phyloP scores from a whole-genome alignment of 2,888 invertebrate species.

The Gisinianus flammeolus region DNA sequence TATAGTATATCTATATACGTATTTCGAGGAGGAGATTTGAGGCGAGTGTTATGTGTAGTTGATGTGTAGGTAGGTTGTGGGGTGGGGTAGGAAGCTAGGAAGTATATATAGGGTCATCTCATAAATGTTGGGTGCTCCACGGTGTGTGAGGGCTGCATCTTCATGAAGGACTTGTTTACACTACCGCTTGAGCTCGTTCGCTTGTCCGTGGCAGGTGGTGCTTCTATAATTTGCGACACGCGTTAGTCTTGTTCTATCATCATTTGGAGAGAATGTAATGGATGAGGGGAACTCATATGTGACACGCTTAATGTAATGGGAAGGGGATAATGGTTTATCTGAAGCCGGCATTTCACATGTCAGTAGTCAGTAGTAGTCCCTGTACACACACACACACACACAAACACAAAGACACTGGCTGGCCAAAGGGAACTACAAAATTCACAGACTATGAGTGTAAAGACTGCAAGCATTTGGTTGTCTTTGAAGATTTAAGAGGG shows the following conservation, averaged over 20 bases:
- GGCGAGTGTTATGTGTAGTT: not conserved
- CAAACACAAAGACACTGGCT: not conserved
- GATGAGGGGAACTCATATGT: conserved; percentile 37
- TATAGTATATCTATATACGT: no score
- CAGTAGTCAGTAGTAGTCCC: not conserved
- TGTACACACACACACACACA: not conserved
- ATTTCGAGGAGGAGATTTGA: not conserved
- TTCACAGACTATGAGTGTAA: not conserved
- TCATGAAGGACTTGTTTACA: no score
- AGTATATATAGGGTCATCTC: not conserved
- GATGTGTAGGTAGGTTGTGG: not conserved
- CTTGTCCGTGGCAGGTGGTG: conserved; percentile 42
- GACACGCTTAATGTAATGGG: conserved; percentile 35
- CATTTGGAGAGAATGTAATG: conserved; percentile 39
- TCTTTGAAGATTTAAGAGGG: conserved; percentile 34
- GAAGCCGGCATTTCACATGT: conserved; percentile 4
- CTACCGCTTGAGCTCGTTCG: not conserved
- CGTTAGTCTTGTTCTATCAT: conserved; percentile 35
- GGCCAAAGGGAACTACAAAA: not conserved
- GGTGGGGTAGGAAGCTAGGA: not conserved
- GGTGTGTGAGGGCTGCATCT: not conserved
- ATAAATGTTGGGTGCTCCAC: conserved; percentile 3
- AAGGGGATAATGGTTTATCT: conserved; percentile 29
- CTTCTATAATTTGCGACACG: conserved; percentile 35
- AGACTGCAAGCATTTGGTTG: not conserved